Evolutionary conservation across 2,113 vertebrate genomes (phyloP).

Genomic region (Microtus ochrogaster): DNA sequence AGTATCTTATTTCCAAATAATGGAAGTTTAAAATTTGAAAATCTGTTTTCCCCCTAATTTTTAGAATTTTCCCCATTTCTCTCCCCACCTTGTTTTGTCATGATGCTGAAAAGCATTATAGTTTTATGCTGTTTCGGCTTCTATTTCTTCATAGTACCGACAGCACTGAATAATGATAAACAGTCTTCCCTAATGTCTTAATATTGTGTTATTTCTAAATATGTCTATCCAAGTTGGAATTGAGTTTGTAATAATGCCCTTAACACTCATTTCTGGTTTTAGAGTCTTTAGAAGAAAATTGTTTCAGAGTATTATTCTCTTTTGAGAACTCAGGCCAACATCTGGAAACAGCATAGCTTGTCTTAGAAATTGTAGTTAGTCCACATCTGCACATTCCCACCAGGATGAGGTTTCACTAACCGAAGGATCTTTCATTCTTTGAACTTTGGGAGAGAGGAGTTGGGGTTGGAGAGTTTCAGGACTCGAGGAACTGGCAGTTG

Average conservation of each 20-base stretch:
- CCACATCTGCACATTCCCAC: conserved; percentile 21
- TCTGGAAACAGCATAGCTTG: conserved; percentile 70
- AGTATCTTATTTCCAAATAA: conserved; percentile 44
- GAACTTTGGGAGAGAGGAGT: conserved; percentile 56
- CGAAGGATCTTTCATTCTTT: conserved; percentile 59
- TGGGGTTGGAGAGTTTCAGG: conserved; percentile 61
- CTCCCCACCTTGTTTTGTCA: not conserved
- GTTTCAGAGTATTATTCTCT: conserved; percentile 32
- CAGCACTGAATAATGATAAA: conserved; percentile 74
- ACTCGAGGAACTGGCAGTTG: not conserved
- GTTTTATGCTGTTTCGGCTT: conserved; percentile 57
- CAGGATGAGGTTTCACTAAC: conserved; percentile 63
- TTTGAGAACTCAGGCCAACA: conserved; percentile 43
- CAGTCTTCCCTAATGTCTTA: conserved; percentile 20
- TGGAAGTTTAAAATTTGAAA: conserved; percentile 41
- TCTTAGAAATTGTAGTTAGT: conserved; percentile 68
- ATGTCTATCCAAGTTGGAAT: conserved; percentile 31
- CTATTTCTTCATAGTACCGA: conserved; percentile 59
- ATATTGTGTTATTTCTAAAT: conserved; percentile 15
- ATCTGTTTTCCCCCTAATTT: not conserved
- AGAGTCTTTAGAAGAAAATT: conserved; percentile 42
- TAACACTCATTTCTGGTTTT: conserved; percentile 59
- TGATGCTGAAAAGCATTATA: conserved; percentile 46
- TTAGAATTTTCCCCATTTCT: not conserved
- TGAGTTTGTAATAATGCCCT: not conserved